phyloP scores from a whole-genome alignment of 2,113 vertebrate species.

The Notechis scutatus region DNA sequence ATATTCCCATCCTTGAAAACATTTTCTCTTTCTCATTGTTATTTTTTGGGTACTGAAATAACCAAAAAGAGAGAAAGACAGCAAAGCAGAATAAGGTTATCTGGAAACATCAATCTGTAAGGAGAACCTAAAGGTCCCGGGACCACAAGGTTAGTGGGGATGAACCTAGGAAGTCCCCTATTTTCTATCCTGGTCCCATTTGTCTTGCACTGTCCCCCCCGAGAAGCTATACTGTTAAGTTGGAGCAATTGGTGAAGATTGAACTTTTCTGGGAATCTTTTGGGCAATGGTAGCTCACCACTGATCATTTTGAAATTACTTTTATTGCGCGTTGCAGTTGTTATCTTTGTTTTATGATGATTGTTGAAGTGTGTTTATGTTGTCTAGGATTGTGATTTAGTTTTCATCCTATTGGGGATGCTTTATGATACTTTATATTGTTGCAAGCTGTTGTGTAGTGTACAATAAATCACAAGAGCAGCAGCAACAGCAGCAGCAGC shows the following conservation, averaged over 20 bases:
- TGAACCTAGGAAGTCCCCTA: not conserved
- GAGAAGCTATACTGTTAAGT: not conserved
- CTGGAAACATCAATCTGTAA: not conserved
- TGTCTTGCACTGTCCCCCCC: not conserved
- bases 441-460: not conserved
- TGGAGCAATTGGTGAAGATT: not conserved
- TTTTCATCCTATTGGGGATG: not conserved
- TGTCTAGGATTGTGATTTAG: not conserved
- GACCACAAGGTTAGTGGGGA: not conserved
- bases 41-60: not conserved
- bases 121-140: not conserved
- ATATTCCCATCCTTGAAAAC: not conserved
- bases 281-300: not conserved
- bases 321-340: not conserved
- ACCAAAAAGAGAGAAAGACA: not conserved
- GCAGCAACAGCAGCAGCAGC: not conserved
- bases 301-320: not conserved
- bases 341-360: not conserved
- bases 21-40: not conserved
- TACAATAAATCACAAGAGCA: not conserved
- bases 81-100: not conserved
- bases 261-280: not conserved
- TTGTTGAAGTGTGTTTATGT: not conserved
- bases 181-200: not conserved
- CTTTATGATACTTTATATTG: not conserved